These are phyloP conservation scores for Condylura cristata DNA, from an alignment of 2,113 vertebrate genomes.

Conservation along the genomic window DNA sequence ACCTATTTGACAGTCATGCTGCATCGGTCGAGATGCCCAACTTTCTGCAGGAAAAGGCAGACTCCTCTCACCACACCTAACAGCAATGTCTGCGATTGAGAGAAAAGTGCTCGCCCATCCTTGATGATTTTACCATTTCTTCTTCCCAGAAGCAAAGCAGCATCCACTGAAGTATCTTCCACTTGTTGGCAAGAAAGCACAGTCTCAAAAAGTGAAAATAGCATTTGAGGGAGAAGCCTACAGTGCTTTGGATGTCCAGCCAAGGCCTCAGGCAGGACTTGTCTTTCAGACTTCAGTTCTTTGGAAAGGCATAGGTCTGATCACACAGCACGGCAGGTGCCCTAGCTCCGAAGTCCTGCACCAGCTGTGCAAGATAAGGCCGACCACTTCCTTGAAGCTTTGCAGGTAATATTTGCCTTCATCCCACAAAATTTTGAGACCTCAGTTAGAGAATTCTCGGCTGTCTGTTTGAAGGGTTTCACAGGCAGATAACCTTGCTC, in stretches of 20 bases:
- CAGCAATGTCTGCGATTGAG: not conserved
- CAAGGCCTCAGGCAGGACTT: not conserved
- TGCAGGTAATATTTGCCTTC: not conserved
- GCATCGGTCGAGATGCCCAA: not conserved
- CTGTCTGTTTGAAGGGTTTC: not conserved
- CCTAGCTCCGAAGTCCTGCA: not conserved
- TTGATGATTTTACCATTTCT: not conserved
- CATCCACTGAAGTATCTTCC: not conserved
- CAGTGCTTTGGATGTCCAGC: rapidly evolving
- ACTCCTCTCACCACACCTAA: not conserved
- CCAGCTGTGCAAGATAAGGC: not conserved
- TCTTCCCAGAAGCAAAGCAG: not conserved
- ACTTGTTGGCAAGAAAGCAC: not conserved
- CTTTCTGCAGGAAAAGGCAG: not conserved
- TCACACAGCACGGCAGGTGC: too few species aligned
- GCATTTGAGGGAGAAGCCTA: not conserved
- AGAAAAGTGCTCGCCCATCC: not conserved
- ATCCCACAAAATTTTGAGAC: not conserved
- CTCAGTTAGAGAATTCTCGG: not conserved
- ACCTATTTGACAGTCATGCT: not conserved
- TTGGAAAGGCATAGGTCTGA: not conserved
- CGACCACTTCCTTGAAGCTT: not conserved
- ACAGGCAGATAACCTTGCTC: not conserved
- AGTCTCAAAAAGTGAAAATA: not conserved
- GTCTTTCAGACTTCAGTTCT: not conserved